phyloP scores from a whole-genome alignment of 2,888 invertebrate genomes.

The Eristalis intricaria region DNA sequence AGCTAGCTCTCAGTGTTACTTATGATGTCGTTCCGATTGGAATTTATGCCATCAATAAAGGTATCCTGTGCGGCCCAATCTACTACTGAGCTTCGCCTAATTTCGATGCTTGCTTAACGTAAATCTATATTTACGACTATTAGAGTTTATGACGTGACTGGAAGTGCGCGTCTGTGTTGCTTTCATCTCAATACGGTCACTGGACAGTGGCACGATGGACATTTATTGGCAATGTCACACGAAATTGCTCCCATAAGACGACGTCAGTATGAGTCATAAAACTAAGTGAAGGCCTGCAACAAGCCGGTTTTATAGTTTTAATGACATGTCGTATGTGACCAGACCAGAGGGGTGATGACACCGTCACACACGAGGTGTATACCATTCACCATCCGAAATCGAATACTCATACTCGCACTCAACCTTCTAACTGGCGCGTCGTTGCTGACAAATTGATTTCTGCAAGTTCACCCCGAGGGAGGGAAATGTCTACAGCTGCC shows the following conservation, averaged over 20 bases:
- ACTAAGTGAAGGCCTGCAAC: conserved; percentile 59
- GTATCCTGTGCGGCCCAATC: conserved; percentile 35
- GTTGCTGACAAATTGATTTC: conserved; percentile 65
- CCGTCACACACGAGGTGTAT: conserved; percentile 21
- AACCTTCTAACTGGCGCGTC: not conserved
- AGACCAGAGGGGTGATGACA: conserved; percentile 25
- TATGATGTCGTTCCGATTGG: conserved; percentile 65
- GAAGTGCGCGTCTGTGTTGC: conserved; percentile 12
- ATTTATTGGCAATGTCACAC: conserved; percentile 54
- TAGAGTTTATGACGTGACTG: conserved; percentile 77
- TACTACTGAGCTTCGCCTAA: conserved; percentile 26
- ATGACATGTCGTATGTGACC: conserved; percentile 55
- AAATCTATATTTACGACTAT: conserved; percentile 80
- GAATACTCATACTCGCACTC: conserved; percentile 31
- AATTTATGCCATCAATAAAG: conserved; percentile 71
- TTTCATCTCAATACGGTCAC: conserved; percentile 54
- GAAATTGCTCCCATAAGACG: conserved; percentile 66
- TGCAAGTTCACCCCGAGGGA: conserved; percentile 23
- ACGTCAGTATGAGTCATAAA: conserved; percentile 62
- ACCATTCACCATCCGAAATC: conserved; percentile 52
- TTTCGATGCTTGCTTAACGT: conserved; percentile 64
- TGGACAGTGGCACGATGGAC: conserved; percentile 50
- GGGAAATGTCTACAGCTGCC: not conserved
- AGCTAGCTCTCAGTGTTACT: conserved; percentile 15
- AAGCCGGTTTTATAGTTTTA: conserved; percentile 67